phyloP scores from a whole-genome alignment of 2,797 vertebrate species.

The Dendrocincla fuliginosa region DNA sequence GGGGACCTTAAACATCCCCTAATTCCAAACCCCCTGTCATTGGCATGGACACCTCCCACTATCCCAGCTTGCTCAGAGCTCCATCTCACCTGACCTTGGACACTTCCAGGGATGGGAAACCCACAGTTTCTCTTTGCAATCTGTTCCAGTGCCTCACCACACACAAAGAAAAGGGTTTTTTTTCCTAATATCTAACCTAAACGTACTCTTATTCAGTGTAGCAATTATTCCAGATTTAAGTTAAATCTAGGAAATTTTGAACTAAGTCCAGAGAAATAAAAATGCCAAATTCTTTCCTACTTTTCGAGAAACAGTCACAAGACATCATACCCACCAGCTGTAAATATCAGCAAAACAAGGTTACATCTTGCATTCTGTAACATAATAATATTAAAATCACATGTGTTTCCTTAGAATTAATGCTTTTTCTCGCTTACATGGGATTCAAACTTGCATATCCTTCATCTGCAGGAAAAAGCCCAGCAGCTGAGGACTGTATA shows the following conservation, averaged over 20 bases:
- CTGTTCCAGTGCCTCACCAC: neutral
- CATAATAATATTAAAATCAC: neutral
- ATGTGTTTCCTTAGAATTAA: neutral
- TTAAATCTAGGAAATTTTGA: neutral
- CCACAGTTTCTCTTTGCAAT: neutral
- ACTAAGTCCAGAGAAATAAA: neutral
- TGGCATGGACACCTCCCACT: neutral
- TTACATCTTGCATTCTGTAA: neutral
- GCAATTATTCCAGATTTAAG: neutral
- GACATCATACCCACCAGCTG: neutral
- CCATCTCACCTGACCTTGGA: neutral
- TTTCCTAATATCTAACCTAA: neutral
- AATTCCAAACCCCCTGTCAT: neutral
- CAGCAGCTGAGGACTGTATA: neutral
- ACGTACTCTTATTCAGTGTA: neutral
- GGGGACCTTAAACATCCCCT: neutral
- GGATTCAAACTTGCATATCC: neutral
- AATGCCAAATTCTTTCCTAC: neutral
- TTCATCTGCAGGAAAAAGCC: neutral
- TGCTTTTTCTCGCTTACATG: neutral
- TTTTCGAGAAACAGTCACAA: neutral
- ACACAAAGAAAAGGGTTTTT: neutral
- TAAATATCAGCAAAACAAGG: neutral
- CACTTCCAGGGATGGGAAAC: neutral
- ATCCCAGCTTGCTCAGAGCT: accelerated